These are phyloP conservation scores for Yponomeuta malinellus DNA, from an alignment of 2,888 invertebrate species.

Conservation along the genomic window DNA sequence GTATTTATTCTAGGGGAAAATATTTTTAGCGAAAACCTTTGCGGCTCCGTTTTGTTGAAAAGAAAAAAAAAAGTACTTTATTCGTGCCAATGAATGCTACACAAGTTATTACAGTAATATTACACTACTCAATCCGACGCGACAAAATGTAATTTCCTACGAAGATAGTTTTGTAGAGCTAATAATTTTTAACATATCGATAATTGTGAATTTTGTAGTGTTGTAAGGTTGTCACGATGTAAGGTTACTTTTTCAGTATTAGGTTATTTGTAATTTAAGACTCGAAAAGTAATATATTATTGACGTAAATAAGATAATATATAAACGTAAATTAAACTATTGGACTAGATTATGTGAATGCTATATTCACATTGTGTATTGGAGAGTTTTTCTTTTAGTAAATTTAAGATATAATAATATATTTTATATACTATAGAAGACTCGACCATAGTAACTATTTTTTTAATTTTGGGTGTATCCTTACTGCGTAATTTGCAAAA, in stretches of 20 bases:
- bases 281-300: slow-evolving; percentile 56
- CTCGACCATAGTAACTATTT: slow-evolving; percentile 44
- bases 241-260: slow-evolving; percentile 64
- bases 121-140: neutral
- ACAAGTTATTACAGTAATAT: slow-evolving; percentile 25
- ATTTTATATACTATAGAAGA: slow-evolving; percentile 41
- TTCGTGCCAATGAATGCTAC: slow-evolving; percentile 48
- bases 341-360: slow-evolving; percentile 13
- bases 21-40: slow-evolving; percentile 26
- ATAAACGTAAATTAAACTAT: neutral
- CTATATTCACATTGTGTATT: slow-evolving; percentile 27
- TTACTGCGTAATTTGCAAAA: slow-evolving; percentile 25
- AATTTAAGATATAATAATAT: slow-evolving; percentile 39
- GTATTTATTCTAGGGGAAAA: slow-evolving; percentile 50
- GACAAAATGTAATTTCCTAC: neutral
- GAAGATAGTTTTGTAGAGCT: slow-evolving; percentile 14
- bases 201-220: slow-evolving; percentile 44
- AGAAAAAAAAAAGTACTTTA: slow-evolving; percentile 31
- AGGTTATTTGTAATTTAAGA: slow-evolving; percentile 59
- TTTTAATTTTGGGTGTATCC: slow-evolving; percentile 50
- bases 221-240: slow-evolving; percentile 40
- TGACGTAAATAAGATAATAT: slow-evolving; percentile 35
- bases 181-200: slow-evolving; percentile 48
- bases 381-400: slow-evolving; percentile 28
- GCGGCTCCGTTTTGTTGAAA: slow-evolving; percentile 44